Percentiles rank a stretch among this genome's conserved stretches.
These are phyloP conservation scores for Diaprepes abbreviatus DNA, from an alignment of 2,888 invertebrate species.

Conservation along the genomic window DNA sequence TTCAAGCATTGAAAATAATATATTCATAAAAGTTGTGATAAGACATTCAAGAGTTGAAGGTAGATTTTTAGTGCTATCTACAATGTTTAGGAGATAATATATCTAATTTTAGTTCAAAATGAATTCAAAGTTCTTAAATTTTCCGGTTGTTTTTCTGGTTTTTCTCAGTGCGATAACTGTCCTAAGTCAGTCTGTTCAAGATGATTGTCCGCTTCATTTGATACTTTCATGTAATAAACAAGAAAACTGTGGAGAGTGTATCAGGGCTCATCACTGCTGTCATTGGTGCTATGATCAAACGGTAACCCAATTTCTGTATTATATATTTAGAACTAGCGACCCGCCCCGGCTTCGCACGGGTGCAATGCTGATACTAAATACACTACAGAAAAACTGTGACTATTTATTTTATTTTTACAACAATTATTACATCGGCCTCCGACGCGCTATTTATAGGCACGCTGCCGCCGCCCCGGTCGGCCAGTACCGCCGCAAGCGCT, in stretches of 20 bases:
- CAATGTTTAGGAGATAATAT: not conserved
- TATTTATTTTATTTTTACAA: no score
- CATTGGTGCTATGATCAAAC: slow-evolving; percentile 58
- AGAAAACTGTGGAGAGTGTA: slow-evolving; percentile 56
- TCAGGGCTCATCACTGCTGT: slow-evolving; percentile 57
- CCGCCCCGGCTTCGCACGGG: no score
- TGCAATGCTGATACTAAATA: no score
- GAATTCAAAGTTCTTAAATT: not conserved
- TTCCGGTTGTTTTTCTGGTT: not conserved
- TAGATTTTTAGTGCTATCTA: not conserved
- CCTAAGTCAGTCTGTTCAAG: not conserved
- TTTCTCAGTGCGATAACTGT: not conserved
- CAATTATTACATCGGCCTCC: no score
- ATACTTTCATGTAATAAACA: slow-evolving; percentile 51
- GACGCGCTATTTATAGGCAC: no score
- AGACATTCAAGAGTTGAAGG: not conserved
- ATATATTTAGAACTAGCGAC: no score
- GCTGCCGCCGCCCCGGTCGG: no score
- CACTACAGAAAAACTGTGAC: no score
- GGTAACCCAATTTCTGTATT: no score
- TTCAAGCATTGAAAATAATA: not conserved
- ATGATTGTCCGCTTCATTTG: slow-evolving; percentile 34
- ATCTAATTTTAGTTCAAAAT: not conserved
- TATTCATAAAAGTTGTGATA: not conserved
- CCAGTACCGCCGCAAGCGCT: no score